Evolutionary conservation across 2,113 vertebrate genomes (phyloP).

Genomic region (Phrynosoma blainvillii): DNA sequence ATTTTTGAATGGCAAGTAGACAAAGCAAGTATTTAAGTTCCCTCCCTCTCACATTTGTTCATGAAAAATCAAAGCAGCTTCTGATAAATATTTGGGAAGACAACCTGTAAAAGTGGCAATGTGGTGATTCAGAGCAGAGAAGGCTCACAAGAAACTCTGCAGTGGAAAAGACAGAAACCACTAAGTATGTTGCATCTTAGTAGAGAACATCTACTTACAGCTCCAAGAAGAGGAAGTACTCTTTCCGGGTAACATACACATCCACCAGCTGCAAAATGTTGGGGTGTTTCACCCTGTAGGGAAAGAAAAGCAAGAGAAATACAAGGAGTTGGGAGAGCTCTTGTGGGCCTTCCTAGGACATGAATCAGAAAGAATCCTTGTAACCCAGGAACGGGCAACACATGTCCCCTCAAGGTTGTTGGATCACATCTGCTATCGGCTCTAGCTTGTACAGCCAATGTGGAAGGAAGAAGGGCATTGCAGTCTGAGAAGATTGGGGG

Average conservation of each 20-base stretch:
- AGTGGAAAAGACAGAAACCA: neutral
- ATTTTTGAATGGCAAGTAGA: neutral
- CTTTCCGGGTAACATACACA: constrained; percentile 95
- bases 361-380: neutral
- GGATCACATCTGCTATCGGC: neutral
- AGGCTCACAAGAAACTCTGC: neutral
- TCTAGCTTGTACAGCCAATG: neutral
- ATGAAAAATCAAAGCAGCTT: neutral
- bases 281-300: constrained; percentile 92
- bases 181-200: neutral
- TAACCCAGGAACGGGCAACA: neutral
- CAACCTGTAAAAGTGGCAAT: neutral
- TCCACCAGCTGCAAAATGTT: constrained; percentile 97
- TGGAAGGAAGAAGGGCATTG: neutral
- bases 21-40: neutral
- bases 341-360: neutral
- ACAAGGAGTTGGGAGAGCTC: neutral
- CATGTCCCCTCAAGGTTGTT: neutral
- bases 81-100: neutral
- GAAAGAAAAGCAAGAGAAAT: constrained; percentile 27
- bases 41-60: neutral
- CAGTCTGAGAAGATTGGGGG: neutral
- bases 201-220: constrained; percentile 84
- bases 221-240: constrained; percentile 98
- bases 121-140: neutral